These are phyloP conservation scores for Dinoponera quadriceps DNA, from an alignment of 1,140 invertebrate species.

Conservation along the genomic window DNA sequence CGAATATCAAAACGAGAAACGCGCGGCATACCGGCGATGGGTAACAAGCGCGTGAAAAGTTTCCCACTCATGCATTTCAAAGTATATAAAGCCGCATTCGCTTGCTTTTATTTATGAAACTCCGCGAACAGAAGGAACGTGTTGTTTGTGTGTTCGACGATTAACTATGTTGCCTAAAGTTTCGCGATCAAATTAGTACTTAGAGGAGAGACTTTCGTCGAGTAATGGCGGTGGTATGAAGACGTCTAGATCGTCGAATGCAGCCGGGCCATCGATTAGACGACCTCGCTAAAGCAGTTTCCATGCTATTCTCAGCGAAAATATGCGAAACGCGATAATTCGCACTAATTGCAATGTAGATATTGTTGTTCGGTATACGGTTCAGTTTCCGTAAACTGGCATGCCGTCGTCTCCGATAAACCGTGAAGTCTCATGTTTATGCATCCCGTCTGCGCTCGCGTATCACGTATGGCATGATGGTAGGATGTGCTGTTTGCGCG, in stretches of 20 bases:
- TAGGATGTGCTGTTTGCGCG: not conserved
- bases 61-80: conserved; percentile 24
- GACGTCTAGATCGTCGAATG: too few relatives aligned
- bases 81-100: not conserved
- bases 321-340: not conserved
- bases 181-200: conserved; percentile 1
- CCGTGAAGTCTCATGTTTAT: not conserved
- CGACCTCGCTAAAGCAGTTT: not conserved
- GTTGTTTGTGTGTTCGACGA: not conserved
- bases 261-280: not conserved
- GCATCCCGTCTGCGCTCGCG: not conserved
- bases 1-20: conserved; percentile 34
- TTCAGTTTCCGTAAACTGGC: not conserved
- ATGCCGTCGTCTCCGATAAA: not conserved
- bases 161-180: not conserved
- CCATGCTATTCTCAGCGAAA: not conserved
- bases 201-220: too few relatives aligned
- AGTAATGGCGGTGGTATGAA: too few relatives aligned
- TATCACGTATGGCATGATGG: not conserved
- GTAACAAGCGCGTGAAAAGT: conserved; percentile 25
- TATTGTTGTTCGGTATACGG: not conserved
- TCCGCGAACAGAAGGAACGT: not conserved
- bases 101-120: conserved; percentile 10
- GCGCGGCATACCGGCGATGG: not conserved
- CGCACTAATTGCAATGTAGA: not conserved